A percentile compares a stretch with the other conserved stretches of the same genome.
These are phyloP conservation scores for Tortricodes alternella DNA, from an alignment of 2,888 invertebrate species.

Conservation along the genomic window DNA sequence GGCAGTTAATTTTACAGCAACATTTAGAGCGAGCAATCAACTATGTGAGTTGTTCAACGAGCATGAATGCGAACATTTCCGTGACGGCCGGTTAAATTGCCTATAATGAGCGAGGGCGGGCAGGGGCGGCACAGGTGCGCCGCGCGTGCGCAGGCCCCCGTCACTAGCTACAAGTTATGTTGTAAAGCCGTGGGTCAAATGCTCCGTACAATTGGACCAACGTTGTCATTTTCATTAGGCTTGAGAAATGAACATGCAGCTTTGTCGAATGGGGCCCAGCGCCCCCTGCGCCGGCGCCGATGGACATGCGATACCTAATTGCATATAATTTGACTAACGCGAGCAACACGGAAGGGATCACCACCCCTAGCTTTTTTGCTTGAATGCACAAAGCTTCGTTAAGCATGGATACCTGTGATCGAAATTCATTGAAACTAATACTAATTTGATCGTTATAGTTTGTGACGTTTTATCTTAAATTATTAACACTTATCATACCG, in stretches of 20 bases:
- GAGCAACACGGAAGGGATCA: conserved; percentile 42
- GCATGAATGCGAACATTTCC: conserved; percentile 71
- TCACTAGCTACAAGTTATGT: conserved; percentile 1
- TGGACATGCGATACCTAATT: conserved; percentile 55
- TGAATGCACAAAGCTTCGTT: conserved; percentile 41
- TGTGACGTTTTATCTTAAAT: background rate
- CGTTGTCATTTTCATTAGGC: background rate
- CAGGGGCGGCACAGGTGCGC: conserved; percentile 67
- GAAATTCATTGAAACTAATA: conserved; percentile 19
- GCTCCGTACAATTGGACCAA: background rate
- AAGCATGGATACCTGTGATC: conserved; percentile 29
- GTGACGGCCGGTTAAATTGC: conserved; percentile 64
- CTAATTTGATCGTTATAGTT: conserved; percentile 7
- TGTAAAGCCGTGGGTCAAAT: background rate
- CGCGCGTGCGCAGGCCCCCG: conserved; percentile 54
- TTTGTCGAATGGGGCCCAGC: conserved; percentile 11
- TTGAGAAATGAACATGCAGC: background rate
- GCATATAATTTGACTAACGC: conserved; percentile 58
- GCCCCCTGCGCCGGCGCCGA: conserved; percentile 29
- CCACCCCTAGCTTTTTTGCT: conserved; percentile 41
- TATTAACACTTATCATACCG: too few species aligned
- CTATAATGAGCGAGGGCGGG: conserved; percentile 69
- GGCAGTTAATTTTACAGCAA: conserved; percentile 42
- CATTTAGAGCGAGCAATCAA: conserved; percentile 60
- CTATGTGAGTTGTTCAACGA: conserved; percentile 61